Evolutionary conservation across 2,797 vertebrate species (phyloP), one percentile per base, ranked within the genome.

Genomic region (Pipistrellus nathusii): DNA sequence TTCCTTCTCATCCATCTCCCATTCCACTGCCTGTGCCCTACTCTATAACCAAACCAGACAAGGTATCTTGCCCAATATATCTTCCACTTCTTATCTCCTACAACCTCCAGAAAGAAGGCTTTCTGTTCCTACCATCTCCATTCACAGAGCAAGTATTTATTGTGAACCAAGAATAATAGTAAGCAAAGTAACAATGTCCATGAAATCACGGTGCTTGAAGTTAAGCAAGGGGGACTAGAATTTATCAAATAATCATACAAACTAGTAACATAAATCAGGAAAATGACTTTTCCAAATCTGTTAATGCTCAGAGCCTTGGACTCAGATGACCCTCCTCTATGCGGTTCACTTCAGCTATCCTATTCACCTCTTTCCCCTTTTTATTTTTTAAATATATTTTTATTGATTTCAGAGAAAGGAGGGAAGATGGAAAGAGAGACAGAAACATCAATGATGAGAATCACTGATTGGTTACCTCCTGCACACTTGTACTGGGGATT

Each of bases 221-320:
- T 80, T 32, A 96, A 41, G 53, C 77, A 62, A 85, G 7, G n/a
- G 21, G 84, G 46, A 93, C 8, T 20, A 23, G 41, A 35, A 88
- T 53, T 92, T 78, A 83, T 35, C 41, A 91, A 72, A 93, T 59
- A 85, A 86, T 88, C 55, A 73, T 2, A 32, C 3, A 77, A 69
- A 90, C 68, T 69, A 55, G 32, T 85, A 96, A 91, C 46, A 92
- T 0, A 90, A 1, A 88, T 55, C 30, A 77, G 32, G 53, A 81
- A 95, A 80, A 71, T 72, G 32, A 68, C 25, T 72, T 81, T 92
- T 66, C 78, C 4, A 75, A 66, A 51, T 3, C 32, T 68, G 14
- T 69, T 85, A 25, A 80, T n/a, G 71, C 75, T 83, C 17, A 88
- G 25, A 21, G 38, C 7, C 71, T 59, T 68, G 59, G 91, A 80